These are phyloP conservation scores for Rotaria macrura DNA, from an alignment of 2,888 invertebrate genomes.

Conservation along the genomic window DNA sequence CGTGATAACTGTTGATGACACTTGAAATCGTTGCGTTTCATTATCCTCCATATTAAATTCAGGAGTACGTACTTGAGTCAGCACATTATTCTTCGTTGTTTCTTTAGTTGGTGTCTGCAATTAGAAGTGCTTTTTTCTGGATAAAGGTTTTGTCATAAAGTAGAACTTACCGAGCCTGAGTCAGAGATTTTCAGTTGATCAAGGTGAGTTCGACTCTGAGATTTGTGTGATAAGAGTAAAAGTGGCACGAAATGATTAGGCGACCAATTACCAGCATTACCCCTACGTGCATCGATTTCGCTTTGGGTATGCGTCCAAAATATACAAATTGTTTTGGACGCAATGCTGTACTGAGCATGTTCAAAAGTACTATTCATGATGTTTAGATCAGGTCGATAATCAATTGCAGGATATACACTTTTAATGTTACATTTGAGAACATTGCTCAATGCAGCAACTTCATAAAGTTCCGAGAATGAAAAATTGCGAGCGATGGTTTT, in stretches of 20 bases:
- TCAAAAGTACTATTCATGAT: neutral
- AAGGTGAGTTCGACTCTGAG: neutral
- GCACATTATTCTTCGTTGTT: neutral
- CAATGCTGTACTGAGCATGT: too few relatives aligned
- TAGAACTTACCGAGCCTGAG: neutral
- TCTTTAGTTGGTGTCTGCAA: neutral
- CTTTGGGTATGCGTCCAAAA: neutral
- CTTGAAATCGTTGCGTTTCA: neutral
- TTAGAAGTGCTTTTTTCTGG: neutral
- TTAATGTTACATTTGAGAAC: neutral
- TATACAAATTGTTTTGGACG: too few relatives aligned
- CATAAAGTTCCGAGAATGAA: neutral
- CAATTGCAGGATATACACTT: neutral
- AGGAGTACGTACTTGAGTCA: neutral
- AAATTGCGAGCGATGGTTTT: neutral
- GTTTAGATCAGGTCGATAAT: neutral
- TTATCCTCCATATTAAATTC: neutral
- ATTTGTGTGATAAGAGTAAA: too few relatives aligned
- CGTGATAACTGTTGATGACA: too few relatives aligned
- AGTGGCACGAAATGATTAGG: too few relatives aligned
- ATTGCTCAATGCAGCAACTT: neutral
- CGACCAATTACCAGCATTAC: too few relatives aligned
- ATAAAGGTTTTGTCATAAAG: neutral
- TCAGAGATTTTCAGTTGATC: neutral
- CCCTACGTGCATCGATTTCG: too few relatives aligned